A percentile compares a stretch with the other conserved stretches of the same genome.
Evolutionary conservation across 2,113 vertebrate species (phyloP).

Genomic region (Hydropotes inermis): DNA sequence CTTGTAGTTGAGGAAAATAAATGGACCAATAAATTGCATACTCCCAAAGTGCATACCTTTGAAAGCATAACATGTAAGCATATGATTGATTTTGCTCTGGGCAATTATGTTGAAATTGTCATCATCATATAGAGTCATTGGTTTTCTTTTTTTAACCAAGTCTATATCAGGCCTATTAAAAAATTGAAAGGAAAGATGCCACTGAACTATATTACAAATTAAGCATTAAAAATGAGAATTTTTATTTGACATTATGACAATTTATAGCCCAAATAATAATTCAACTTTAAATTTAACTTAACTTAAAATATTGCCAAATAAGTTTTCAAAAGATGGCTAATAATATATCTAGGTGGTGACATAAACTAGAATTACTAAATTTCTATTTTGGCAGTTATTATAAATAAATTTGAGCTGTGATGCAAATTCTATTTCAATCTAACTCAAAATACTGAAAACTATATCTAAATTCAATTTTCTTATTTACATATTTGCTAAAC

Average conservation of each 20-base stretch:
- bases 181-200: not conserved
- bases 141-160: not conserved
- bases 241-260: not conserved
- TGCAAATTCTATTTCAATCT: not conserved
- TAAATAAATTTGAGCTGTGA: not conserved
- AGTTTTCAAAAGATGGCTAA: not conserved
- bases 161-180: not conserved
- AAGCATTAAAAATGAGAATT: not conserved
- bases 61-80: not conserved
- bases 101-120: not conserved
- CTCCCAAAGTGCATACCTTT: not conserved
- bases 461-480: not conserved
- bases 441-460: not conserved
- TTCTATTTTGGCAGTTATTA: not conserved
- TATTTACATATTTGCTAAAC: not conserved
- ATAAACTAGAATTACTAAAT: not conserved
- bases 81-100: not conserved
- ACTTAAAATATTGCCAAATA: not conserved
- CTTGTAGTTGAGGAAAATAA: not conserved
- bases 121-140: not conserved
- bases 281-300: not conserved
- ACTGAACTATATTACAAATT: not conserved
- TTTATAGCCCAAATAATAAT: not conserved
- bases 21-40: not conserved
- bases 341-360: not conserved